These are phyloP conservation scores for Maccullochella peelii DNA, from an alignment of 2,113 vertebrate species.

Conservation along the genomic window DNA sequence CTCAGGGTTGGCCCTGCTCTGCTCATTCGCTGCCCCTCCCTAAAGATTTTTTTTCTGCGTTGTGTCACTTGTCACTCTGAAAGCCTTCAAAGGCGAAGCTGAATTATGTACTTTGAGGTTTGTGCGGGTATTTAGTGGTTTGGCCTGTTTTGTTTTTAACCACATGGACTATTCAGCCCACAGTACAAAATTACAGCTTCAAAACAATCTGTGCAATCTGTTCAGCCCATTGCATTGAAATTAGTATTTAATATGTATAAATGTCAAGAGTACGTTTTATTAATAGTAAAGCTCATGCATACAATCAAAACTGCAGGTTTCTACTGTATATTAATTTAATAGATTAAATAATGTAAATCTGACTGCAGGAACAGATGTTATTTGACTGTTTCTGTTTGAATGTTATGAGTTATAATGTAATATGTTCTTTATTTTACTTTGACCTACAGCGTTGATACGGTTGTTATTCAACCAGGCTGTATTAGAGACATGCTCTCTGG, in stretches of 20 bases:
- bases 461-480: constrained; percentile 30
- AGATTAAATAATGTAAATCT: neutral
- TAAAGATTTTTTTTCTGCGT: constrained; percentile 44
- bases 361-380: neutral
- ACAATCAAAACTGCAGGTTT: constrained; percentile 20
- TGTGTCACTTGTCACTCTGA: constrained; percentile 73
- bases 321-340: neutral
- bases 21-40: constrained; percentile 26
- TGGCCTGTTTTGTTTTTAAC: constrained; percentile 53
- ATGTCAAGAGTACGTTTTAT: neutral
- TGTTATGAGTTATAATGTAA: neutral
- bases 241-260: constrained; percentile 9
- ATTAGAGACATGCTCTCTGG: constrained; percentile 5
- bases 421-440: constrained; percentile 13
- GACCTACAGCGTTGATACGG: neutral
- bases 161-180: constrained; percentile 18
- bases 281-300: neutral
- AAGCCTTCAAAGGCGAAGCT: constrained; percentile 63
- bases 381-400: constrained; percentile 7
- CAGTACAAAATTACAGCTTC: constrained; percentile 32
- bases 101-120: constrained; percentile 64
- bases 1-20: neutral
- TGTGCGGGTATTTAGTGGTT: constrained; percentile 57
- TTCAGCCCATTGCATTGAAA: constrained; percentile 3
- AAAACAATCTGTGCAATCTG: constrained; percentile 16